A percentile compares a stretch with the other conserved stretches of the same genome.
Conservation (phyloP, 1,140 invertebrate species). For the Drosophila pectinifera region DNA sequence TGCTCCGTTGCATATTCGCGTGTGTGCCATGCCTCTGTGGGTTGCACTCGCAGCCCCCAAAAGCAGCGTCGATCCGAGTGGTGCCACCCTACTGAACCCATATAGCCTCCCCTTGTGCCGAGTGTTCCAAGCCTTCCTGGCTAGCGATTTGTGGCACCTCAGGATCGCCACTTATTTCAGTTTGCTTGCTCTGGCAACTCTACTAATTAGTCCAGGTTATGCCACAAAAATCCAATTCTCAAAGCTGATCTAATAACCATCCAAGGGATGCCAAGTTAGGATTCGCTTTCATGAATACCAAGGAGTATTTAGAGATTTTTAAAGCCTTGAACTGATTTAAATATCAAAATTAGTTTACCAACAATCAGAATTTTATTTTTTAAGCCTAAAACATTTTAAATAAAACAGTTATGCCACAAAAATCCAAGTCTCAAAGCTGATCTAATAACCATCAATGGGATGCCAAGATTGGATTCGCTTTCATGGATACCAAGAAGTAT, state of each 20-base stretch:
- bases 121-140: constrained; percentile 19
- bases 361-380: not conserved
- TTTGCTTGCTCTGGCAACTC: not conserved
- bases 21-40: constrained; percentile 74
- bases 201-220: constrained; percentile 7
- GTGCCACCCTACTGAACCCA: constrained; percentile 40
- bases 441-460: no score
- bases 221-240: no score
- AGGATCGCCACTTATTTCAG: constrained; percentile 21
- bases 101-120: constrained; percentile 17
- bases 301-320: not conserved
- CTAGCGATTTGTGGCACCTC: constrained; percentile 10
- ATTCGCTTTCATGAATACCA: not conserved
- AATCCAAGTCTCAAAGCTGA: no score
- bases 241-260: not conserved
- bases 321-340: not conserved
- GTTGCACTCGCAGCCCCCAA: constrained; percentile 11
- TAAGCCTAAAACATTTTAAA: no score
- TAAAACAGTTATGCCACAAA: no score
- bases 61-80: constrained; percentile 1
- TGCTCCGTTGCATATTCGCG: constrained; percentile 80
- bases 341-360: no score
- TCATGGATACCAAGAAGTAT: no score
- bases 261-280: not conserved
- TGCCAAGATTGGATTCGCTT: no score